These are phyloP conservation scores for Orchesella cincta DNA, from an alignment of 1,140 invertebrate genomes.

Conservation along the genomic window DNA sequence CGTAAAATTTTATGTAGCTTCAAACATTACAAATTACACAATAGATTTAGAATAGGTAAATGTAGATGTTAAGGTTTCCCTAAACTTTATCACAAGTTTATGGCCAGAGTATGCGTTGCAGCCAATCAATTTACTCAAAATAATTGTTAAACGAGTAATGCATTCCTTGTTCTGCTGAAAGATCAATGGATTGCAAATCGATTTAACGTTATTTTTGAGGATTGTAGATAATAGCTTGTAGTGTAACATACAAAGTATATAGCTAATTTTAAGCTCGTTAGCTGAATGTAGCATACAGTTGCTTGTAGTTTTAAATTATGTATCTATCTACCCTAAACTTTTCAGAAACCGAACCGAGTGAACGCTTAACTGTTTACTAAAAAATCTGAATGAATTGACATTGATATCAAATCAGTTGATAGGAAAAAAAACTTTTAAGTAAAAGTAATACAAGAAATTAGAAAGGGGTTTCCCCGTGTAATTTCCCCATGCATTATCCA, in stretches of 20 bases:
- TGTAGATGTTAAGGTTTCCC: background rate
- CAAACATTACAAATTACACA: background rate
- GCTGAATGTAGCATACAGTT: too few species aligned
- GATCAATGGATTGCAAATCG: background rate
- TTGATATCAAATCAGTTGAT: too few species aligned
- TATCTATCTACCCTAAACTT: too few species aligned
- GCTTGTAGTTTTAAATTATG: too few species aligned
- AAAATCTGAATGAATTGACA: too few species aligned
- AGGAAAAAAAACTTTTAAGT: too few species aligned
- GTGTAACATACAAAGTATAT: background rate
- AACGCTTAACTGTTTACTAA: too few species aligned
- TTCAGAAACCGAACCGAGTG: too few species aligned
- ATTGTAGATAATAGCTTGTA: constrained; percentile 4
- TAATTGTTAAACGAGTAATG: background rate
- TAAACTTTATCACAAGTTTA: background rate
- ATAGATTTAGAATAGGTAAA: background rate
- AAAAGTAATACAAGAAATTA: too few species aligned
- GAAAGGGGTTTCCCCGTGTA: too few species aligned
- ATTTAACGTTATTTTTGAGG: background rate
- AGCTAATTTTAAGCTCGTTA: too few species aligned
- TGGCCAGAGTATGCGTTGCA: constrained; percentile 36
- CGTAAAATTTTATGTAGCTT: background rate
- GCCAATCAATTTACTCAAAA: constrained; percentile 38
- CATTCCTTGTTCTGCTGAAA: background rate
- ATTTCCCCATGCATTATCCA: too few species aligned